A percentile compares a stretch with the other conserved stretches of the same genome.
These are phyloP conservation scores for Eudasyphora cyanicolor DNA, from an alignment of 2,888 invertebrate species.

Conservation along the genomic window DNA sequence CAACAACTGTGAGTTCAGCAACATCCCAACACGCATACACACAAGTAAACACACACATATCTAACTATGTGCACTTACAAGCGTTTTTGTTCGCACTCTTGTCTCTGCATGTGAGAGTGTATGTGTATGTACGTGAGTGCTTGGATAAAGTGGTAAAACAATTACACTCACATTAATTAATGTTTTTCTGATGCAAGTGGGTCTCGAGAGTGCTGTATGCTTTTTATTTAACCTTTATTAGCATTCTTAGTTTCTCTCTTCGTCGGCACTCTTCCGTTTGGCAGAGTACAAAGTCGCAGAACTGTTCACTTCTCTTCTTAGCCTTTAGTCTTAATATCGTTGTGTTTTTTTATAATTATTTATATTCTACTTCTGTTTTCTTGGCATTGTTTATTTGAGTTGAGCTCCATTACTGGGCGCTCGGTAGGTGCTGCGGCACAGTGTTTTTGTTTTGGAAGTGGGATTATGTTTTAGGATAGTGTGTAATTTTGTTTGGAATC, in stretches of 20 bases:
- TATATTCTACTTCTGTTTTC: too few species aligned
- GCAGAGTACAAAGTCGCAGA: neutral
- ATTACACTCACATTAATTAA: constrained; percentile 64
- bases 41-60: neutral
- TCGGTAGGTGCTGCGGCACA: neutral
- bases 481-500: too few species aligned
- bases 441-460: neutral
- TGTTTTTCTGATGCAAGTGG: constrained; percentile 55
- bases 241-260: constrained; percentile 13
- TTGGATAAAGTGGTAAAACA: constrained; percentile 45
- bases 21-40: too few species aligned
- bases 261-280: neutral
- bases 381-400: neutral
- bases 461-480: neutral
- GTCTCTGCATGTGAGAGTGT: neutral
- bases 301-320: neutral
- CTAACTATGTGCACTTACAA: too few species aligned
- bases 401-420: neutral
- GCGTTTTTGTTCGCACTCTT: neutral
- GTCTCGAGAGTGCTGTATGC: constrained; percentile 55
- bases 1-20: too few species aligned
- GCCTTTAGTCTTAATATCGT: neutral
- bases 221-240: constrained; percentile 24
- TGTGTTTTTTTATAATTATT: neutral
- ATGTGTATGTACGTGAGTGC: neutral